phyloP scores from a whole-genome alignment of 2,113 vertebrate genomes.

The Eulacestoma nigropectus region DNA sequence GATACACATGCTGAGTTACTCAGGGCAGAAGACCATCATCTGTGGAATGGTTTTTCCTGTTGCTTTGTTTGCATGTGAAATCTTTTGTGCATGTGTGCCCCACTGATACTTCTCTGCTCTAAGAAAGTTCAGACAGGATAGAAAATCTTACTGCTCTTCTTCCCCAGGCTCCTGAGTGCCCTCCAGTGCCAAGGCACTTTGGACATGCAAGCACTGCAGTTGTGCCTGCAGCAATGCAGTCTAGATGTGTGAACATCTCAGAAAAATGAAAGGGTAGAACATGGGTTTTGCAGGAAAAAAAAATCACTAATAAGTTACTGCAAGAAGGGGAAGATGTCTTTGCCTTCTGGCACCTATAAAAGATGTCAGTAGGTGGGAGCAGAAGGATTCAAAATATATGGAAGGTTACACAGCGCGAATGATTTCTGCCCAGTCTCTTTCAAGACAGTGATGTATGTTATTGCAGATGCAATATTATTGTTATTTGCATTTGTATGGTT shows the following conservation, averaged over 20 bases:
- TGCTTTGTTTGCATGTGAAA: background rate
- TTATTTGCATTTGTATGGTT: background rate
- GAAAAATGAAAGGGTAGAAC: background rate
- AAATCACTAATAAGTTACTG: background rate
- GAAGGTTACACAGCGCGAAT: background rate
- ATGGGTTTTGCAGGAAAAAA: background rate
- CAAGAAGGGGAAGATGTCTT: background rate
- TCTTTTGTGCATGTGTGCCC: background rate
- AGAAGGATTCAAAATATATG: background rate
- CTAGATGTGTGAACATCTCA: background rate
- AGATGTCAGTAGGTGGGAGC: background rate
- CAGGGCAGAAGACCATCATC: background rate
- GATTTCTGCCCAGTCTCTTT: background rate
- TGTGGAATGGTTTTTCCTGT: background rate
- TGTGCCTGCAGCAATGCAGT: background rate
- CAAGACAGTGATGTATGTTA: background rate
- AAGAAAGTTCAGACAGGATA: background rate
- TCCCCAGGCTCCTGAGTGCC: background rate
- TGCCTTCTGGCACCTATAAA: background rate
- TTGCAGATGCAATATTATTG: background rate
- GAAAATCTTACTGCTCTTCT: background rate
- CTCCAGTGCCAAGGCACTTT: background rate
- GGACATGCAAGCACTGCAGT: background rate
- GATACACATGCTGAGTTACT: background rate
- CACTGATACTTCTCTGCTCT: background rate